phyloP scores from a whole-genome alignment of 2,113 vertebrate genomes.

The Cricetomys ansorgei region DNA sequence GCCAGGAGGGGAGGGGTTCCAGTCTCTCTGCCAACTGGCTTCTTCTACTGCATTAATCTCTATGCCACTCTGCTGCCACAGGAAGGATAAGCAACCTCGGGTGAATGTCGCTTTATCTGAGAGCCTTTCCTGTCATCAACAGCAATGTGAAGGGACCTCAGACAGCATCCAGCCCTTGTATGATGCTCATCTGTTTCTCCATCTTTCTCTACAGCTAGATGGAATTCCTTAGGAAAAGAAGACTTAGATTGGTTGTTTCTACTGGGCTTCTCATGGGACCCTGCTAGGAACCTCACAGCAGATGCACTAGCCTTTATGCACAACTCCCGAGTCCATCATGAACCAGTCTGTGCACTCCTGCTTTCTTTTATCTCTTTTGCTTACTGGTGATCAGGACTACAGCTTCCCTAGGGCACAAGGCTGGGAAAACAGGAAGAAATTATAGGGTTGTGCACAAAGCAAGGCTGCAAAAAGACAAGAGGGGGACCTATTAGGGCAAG shows the following conservation, averaged over 20 bases:
- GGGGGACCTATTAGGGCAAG: background rate
- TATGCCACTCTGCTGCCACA: background rate
- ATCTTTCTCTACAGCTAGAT: background rate
- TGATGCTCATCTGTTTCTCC: background rate
- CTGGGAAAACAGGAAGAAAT: background rate
- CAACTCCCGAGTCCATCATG: background rate
- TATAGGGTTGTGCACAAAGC: background rate
- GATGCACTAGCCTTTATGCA: background rate
- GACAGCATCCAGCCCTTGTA: background rate
- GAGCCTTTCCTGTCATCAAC: background rate
- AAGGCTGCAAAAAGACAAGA: background rate
- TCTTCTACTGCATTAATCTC: background rate
- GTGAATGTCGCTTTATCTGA: background rate
- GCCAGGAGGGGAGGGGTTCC: background rate
- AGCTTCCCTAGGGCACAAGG: background rate
- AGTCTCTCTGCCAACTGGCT: background rate
- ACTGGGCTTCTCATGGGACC: background rate
- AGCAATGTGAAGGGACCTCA: background rate
- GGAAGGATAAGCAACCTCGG: background rate
- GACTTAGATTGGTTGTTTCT: background rate
- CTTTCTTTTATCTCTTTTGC: background rate
- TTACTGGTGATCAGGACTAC: background rate
- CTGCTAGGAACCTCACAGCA: too few relatives aligned
- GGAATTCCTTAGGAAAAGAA: background rate
- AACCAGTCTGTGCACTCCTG: fast-evolving